Base-by-base conservation (phyloP, 2,113 vertebrate species). In the Drymodes brunneopygia region DNA sequence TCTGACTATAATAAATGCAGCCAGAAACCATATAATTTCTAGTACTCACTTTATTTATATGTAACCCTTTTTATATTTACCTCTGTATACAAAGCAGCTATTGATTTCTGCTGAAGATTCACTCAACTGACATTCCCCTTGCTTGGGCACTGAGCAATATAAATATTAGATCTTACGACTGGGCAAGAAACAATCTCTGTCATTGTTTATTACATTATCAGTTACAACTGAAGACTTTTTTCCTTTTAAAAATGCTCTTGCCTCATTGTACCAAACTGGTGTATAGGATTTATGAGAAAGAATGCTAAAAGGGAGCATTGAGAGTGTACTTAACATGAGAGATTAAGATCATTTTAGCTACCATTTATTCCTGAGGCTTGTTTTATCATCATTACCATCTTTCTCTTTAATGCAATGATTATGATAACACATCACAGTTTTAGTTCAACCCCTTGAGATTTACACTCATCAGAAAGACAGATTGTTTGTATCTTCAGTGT, bases 61-160 rank as follows among this genome's bases (percentile, higher is more conserved):
- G 29, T 19, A 54, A 53, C 23, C 21, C 71, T 54, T 67, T 94
- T 61, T 67, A 65, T 73, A 87, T 85, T 85, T 91, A 85, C 53
- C 4, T 85, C 36, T 83, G 12, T 47, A 40, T 70, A 70, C 9
- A 62, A 90, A 91, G 24, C 6, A 89, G 31, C 29, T 86, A 95
- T 80, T 95, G 87, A 93, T 93, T 91, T 87, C 38, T 94, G 36
- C 75, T 66, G 72, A 90, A 94, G 54, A 74, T 62, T 88, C 86
- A 93, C 40, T 77, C 81, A 82, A 44, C 31, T 61, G 62, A 70
- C 31, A 69, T 50, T 40, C 5, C 54, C 62, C 23, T 22, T 91
- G 25, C 62, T 91, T 91, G 35, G 42, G n/a, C 50, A 77, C 45
- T 50, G 58, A 69, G 36, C 24, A 72, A 53, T 28, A 73, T 33